phyloP scores from a whole-genome alignment of 2,888 invertebrate species.

The Congeria kusceri region DNA sequence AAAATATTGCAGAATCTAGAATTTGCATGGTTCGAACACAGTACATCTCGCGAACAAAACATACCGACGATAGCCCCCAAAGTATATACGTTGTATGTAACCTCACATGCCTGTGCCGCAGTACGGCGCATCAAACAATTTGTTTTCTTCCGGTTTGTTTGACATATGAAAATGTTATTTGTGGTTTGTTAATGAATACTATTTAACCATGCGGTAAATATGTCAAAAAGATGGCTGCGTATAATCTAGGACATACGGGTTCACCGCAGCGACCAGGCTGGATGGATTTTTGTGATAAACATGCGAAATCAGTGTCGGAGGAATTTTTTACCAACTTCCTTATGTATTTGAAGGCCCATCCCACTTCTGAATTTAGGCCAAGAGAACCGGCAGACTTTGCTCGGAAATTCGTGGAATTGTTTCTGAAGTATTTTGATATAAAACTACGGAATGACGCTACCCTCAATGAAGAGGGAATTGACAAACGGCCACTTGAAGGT shows the following conservation, averaged over 20 bases:
- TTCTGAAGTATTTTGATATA: conserved; percentile 93
- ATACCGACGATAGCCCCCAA: too few relatives aligned
- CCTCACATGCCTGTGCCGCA: too few relatives aligned
- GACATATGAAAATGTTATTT: too few relatives aligned
- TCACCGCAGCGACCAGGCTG: conserved; percentile 54
- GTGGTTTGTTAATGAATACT: too few relatives aligned
- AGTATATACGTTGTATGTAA: too few relatives aligned
- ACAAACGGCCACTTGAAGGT: conserved; percentile 10
- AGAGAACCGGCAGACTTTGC: conserved; percentile 92
- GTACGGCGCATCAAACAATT: too few relatives aligned
- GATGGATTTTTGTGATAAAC: conserved; percentile 85
- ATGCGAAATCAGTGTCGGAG: conserved; percentile 93
- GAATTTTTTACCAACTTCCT: conserved; percentile 95
- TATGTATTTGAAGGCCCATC: conserved; percentile 85
- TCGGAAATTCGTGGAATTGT: conserved; percentile 93
- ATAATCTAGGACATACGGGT: neutral
- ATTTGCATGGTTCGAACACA: too few relatives aligned
- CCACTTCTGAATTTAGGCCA: conserved; percentile 81
- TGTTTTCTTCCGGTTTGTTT: too few relatives aligned
- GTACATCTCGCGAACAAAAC: too few relatives aligned
- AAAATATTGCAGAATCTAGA: too few relatives aligned
- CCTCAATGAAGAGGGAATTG: conserved; percentile 30
- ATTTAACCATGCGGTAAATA: too few relatives aligned
- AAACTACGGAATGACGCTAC: conserved; percentile 81
- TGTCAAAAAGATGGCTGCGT: too few relatives aligned